phyloP scores from a whole-genome alignment of 2,888 invertebrate species.

The Lepidocyrtinus sp. region DNA sequence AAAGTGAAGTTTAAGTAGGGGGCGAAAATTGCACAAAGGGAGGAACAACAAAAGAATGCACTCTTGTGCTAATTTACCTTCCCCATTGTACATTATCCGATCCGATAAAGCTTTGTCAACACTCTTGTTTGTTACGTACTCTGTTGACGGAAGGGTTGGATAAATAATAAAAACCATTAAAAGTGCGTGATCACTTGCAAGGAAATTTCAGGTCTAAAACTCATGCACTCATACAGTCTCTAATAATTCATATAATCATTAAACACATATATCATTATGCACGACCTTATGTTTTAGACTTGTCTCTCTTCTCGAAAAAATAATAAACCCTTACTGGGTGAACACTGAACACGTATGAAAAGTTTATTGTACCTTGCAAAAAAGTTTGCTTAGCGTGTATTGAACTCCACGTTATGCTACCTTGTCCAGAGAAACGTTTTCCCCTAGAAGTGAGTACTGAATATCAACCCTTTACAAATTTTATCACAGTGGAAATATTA shows the following conservation, averaged over 20 bases:
- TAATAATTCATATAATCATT: too few species aligned
- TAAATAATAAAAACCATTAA: too few species aligned
- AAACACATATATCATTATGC: too few species aligned
- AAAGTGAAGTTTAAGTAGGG: background rate
- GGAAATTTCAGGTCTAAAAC: background rate
- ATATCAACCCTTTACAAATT: too few species aligned
- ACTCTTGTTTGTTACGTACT: background rate
- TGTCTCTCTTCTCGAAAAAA: background rate
- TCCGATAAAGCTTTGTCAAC: background rate
- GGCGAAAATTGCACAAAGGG: background rate
- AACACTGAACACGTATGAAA: too few species aligned
- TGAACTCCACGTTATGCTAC: background rate
- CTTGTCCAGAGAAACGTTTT: slow-evolving; percentile 17
- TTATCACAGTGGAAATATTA: too few species aligned
- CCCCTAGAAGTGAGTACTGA: too few species aligned
- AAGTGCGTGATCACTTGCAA: too few species aligned
- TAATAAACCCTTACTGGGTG: too few species aligned
- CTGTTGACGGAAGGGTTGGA: background rate
- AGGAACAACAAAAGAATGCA: background rate
- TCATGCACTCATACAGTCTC: too few species aligned
- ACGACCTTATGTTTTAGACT: background rate
- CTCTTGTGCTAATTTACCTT: background rate
- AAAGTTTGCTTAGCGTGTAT: background rate
- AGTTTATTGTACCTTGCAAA: background rate
- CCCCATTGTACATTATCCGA: background rate